Evolutionary conservation across 53 echinoderm and acorn worm genomes (phyloP), one percentile per base, ranked within the genome.

Genomic region (Zoroaster sp.): DNA sequence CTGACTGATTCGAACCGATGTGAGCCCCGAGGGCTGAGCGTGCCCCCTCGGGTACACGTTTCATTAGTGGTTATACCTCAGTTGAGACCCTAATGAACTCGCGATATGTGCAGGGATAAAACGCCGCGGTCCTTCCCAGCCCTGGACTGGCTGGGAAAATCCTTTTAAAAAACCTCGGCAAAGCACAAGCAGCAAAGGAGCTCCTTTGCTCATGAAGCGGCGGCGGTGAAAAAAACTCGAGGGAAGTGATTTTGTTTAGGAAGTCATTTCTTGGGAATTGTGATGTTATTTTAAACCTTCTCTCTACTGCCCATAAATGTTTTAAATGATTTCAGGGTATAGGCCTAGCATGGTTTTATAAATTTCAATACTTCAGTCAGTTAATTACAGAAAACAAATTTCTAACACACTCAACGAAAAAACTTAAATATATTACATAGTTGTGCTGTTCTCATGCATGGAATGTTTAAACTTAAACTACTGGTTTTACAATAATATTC

Each of bases 1-100:
- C 41, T 81, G 81, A 81, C 81, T 81, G 81, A 81, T 81, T 81
- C 81, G 81, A 66, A 66, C 81, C 81, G 81, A 81, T 66, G 81
- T 78, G 54, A 2, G 40, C 41, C 67, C 66, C 17, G 8, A 44
- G 81, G 53, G 66, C 25, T 21, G 20, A 54, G 79, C 81, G 81
- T 81, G 81, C 67, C 66, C 81, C 81, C 67, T 43, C 13, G 43
- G 55, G 81, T 18, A 66, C 40, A 55, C 81, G 81, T 23, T 81
- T 81, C 81, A 81, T 81, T 81, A 81, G 66, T 67, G 81, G 66
- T 81, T 81, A 63, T 59, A 42, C 63, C 81, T 81, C 81, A 66
- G 66, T 31, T 23, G 32, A 81, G 81, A 67, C 67, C 81, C 42
- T 81, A 81, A 81, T 81, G 81, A 81, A 81, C 81, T 81, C 55